Evolutionary conservation across 2,113 vertebrate genomes (phyloP).

Genomic region (Pogonocichla stellata): DNA sequence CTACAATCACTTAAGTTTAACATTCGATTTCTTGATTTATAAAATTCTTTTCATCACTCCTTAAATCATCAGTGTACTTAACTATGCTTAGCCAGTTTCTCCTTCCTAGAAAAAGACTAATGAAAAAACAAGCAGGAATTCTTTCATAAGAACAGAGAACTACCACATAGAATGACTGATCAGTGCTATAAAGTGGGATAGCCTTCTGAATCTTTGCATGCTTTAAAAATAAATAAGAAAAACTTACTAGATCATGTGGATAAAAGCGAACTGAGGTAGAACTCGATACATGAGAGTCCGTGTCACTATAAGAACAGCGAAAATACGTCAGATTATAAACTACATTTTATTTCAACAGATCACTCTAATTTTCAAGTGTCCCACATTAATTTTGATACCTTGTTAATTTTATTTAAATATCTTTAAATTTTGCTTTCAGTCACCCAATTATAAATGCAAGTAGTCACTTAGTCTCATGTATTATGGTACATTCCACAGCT

Average conservation of each 20-base stretch:
- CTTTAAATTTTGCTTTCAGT: neutral
- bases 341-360: conserved; percentile 29
- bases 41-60: neutral
- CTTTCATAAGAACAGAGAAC: neutral
- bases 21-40: neutral
- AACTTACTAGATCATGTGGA: conserved; percentile 98
- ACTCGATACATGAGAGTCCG: conserved; percentile 98
- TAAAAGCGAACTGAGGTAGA: conserved; percentile 99
- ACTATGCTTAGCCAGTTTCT: neutral
- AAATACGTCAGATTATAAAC: conserved; percentile 67
- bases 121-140: neutral
- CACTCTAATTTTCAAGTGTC: neutral
- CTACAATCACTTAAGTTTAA: neutral
- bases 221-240: conserved; percentile 39
- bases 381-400: neutral
- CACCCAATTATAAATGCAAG: neutral
- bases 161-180: neutral
- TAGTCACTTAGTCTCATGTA: neutral
- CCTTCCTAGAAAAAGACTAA: neutral
- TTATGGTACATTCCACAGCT: neutral
- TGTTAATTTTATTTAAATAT: neutral
- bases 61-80: neutral
- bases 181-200: neutral
- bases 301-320: conserved; percentile 87
- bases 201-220: neutral